Percentiles rank a stretch among this genome's conserved stretches.
These are phyloP conservation scores for Dicycla oo DNA, from an alignment of 2,888 invertebrate genomes.

Conservation along the genomic window DNA sequence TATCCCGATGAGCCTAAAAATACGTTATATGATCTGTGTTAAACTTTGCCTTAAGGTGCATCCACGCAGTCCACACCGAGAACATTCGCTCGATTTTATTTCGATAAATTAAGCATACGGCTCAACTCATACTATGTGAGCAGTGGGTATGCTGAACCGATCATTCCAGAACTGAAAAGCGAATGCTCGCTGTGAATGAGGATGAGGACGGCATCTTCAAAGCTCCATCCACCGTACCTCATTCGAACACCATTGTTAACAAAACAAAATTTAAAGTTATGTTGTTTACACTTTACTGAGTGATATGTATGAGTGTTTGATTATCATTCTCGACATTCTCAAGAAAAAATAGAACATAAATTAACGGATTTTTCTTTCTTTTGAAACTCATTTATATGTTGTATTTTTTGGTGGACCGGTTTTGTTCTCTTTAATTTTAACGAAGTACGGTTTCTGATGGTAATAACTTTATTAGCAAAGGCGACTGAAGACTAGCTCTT, in stretches of 20 bases:
- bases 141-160: not conserved
- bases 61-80: not conserved
- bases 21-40: not conserved
- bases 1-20: not conserved
- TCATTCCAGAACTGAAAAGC: not conserved
- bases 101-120: not conserved
- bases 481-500: not conserved
- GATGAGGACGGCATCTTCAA: conserved; percentile 15
- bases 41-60: not conserved
- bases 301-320: conserved; percentile 1
- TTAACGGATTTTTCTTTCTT: not conserved
- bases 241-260: conserved; percentile 5
- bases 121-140: not conserved
- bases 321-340: not conserved
- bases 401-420: not conserved
- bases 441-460: not conserved
- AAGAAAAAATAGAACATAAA: not conserved
- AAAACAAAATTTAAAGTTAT: conserved; percentile 15
- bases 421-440: not conserved
- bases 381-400: not conserved
- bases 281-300: conserved; percentile 16
- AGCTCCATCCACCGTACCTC: not conserved
- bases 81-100: not conserved
- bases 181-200: not conserved
- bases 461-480: not conserved